Evolutionary conservation across 2,113 vertebrate species (phyloP).

Genomic region (Cariama cristata): DNA sequence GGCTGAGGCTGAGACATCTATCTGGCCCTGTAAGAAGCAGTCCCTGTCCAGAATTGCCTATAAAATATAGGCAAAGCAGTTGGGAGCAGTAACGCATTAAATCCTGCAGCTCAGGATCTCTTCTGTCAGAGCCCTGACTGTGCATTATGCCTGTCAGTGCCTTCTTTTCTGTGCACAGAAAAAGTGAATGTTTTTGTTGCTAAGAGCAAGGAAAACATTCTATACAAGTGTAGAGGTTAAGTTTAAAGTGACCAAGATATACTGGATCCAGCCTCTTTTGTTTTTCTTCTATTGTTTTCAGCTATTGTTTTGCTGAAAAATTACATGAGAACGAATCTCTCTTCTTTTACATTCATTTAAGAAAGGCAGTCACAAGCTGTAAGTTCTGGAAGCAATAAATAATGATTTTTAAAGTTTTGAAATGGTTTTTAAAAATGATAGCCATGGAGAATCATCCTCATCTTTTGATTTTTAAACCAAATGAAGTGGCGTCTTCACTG

Average conservation of each 20-base stretch:
- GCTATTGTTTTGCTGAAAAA: background rate
- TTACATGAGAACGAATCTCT: background rate
- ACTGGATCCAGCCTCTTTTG: background rate
- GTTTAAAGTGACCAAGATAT: background rate
- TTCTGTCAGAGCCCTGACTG: background rate
- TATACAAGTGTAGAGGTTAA: no score
- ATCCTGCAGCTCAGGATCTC: background rate
- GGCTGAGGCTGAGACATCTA: background rate
- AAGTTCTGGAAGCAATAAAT: background rate
- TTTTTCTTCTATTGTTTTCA: background rate
- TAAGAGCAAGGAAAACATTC: no score
- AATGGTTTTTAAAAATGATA: background rate
- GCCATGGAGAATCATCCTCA: background rate
- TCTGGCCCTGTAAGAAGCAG: background rate
- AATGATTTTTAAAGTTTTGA: background rate
- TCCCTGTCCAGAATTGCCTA: accelerated
- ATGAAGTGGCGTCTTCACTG: background rate
- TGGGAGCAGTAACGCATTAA: background rate
- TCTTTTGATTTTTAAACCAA: background rate
- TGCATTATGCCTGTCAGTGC: accelerated
- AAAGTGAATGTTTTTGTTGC: accelerated
- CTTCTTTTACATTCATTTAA: background rate
- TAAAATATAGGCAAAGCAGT: background rate
- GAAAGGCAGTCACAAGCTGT: background rate
- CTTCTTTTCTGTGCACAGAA: no score